A percentile compares a stretch with the other conserved stretches of the same genome.
Evolutionary conservation across 2,797 vertebrate species (phyloP).

Genomic region (Serranus cabrilla): DNA sequence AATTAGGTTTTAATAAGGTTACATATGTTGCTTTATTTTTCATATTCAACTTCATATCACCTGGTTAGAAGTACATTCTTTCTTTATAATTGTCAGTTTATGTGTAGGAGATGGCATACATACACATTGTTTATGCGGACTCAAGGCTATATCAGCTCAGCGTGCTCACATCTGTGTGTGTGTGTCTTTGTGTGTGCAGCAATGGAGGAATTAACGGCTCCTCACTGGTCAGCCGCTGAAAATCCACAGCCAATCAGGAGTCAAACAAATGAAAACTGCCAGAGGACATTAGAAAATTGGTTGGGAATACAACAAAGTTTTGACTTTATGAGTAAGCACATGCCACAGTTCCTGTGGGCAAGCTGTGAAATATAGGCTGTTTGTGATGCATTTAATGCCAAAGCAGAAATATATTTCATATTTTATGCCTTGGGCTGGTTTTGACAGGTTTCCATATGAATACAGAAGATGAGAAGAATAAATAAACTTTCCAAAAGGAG

Average conservation of each 20-base stretch:
- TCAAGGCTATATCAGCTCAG: too few species aligned
- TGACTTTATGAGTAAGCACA: conserved; percentile 59
- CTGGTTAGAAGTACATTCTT: too few species aligned
- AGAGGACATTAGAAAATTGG: conserved; percentile 47
- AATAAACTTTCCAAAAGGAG: conserved; percentile 59
- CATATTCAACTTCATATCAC: too few species aligned
- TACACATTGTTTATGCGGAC: too few species aligned
- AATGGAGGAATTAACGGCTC: conserved; percentile 21
- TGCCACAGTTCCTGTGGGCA: conserved; percentile 57
- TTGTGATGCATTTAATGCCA: conserved; percentile 63
- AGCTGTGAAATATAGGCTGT: conserved; percentile 56
- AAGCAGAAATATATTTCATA: conserved; percentile 63
- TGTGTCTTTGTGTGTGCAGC: neutral
- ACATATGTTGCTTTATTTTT: too few species aligned
- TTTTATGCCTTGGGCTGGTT: conserved; percentile 55
- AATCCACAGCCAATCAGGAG: conserved; percentile 18
- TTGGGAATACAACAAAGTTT: conserved; percentile 45
- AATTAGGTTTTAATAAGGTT: too few species aligned
- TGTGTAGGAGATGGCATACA: too few species aligned
- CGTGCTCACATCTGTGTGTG: too few species aligned
- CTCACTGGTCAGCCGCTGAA: conserved; percentile 39
- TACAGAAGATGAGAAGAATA: conserved; percentile 62
- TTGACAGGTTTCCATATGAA: conserved; percentile 63
- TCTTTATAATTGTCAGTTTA: too few species aligned
- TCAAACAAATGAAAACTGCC: conserved; percentile 27